Conservation (phyloP, 2,113 vertebrate genomes). For the Halcyon senegalensis region DNA sequence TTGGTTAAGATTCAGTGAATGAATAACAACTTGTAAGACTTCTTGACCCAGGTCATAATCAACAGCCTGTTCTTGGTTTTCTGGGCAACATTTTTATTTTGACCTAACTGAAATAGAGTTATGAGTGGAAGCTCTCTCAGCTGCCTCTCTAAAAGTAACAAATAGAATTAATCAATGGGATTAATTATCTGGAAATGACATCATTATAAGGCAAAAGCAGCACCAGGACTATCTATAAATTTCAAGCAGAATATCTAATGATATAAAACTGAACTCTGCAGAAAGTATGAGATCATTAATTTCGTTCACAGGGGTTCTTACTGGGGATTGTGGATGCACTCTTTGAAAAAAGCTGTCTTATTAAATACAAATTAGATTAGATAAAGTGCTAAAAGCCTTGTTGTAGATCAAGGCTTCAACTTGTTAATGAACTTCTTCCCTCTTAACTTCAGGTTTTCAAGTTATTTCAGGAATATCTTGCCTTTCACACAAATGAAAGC, state of each 20-base stretch:
- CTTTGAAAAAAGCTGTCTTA: constrained; percentile 27
- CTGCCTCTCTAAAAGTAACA: background rate
- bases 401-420: constrained; percentile 30
- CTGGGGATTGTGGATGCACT: background rate
- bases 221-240: background rate
- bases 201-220: constrained; percentile 11
- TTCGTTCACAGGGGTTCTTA: background rate
- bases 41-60: background rate
- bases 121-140: background rate
- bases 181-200: constrained; percentile 69
- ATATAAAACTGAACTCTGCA: background rate
- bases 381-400: constrained; percentile 42
- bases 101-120: background rate
- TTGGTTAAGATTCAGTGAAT: background rate
- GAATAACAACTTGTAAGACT: background rate
- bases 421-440: constrained; percentile 52
- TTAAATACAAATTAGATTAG: constrained; percentile 51
- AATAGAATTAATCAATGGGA: constrained; percentile 32
- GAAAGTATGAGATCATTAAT: background rate
- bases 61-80: background rate
- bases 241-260: background rate
- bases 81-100: background rate
- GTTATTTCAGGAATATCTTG: background rate
- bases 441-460: constrained; percentile 30
- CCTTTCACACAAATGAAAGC: background rate